A percentile compares a stretch with the other conserved stretches of the same genome.
Conservation (phyloP, 2,113 vertebrate species). For the Oxygymnocypris stewartii region DNA sequence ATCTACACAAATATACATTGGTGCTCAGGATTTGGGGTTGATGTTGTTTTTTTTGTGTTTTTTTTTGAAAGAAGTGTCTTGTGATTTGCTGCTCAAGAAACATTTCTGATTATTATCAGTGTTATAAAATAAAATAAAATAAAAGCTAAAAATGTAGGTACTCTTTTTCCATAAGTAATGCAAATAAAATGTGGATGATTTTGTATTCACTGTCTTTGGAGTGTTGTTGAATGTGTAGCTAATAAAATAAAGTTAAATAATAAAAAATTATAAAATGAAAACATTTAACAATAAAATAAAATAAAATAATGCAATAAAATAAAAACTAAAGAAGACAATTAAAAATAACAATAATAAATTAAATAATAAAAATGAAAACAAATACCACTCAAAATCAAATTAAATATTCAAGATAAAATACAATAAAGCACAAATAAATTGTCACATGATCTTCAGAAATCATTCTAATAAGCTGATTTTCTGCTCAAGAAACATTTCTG, state of each 20-base stretch:
- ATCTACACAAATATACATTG: too few relatives aligned
- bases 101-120: neutral
- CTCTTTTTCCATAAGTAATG: neutral
- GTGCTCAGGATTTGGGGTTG: neutral
- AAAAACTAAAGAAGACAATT: neutral
- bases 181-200: neutral
- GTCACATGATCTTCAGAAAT: neutral
- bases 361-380: neutral
- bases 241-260: too few relatives aligned
- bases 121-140: neutral
- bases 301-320: neutral
- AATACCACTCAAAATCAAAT: too few relatives aligned
- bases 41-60: neutral
- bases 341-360: neutral
- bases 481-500: neutral
- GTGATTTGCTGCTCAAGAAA: neutral
- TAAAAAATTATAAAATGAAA: neutral
- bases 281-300: neutral
- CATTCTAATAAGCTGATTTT: neutral
- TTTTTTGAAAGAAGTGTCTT: too few relatives aligned
- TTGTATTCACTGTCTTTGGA: neutral
- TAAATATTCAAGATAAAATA: too few relatives aligned
- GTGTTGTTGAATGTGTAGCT: too few relatives aligned
- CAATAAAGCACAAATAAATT: neutral
- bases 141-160: neutral